Base-by-base conservation (phyloP, 2,797 vertebrate genomes). In the Falco cherrug region DNA sequence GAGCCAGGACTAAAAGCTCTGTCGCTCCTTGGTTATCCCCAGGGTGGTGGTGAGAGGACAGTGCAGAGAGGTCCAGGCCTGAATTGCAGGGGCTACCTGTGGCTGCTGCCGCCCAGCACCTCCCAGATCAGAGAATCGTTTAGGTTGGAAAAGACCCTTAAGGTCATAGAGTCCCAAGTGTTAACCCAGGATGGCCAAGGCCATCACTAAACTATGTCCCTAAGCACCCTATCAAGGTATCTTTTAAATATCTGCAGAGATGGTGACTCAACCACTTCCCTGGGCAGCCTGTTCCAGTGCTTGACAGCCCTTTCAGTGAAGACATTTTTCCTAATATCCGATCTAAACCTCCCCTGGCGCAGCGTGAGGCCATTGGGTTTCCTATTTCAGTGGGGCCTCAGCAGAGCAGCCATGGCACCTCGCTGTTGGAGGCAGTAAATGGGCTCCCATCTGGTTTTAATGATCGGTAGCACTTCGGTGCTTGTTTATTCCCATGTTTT, bases 401-500 rank as follows among this genome's bases (percentile, higher is more conserved):
- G 74, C 1, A 0, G 75, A 82, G 89, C 73, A 83, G 91, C 21
- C 10, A 3, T 56, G 77, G 93, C 93, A 93, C 80, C 80, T 97
- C 57, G 0, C 91, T 92, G 93, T 24, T 95, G 88, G 95, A 95
- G 91, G 92, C 93, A 87, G 83, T 96, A 95, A 96, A 95, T 79
- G 93, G 90, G 94, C 94, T 96, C 68, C 89, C 95, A 97, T 97
- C 97, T 96, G 96, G 54, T 89, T 87, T 93, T 96, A 96, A 97
- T 82, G 93, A 96, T 86, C 94, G 88, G 94, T 94, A 96, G 96
- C 93, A 94, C 91, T 95, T 96, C 6, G 24, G 93, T 94, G 96
- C 95, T 95, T 93, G 95, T 94, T 97, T 95, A 95, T 95, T 94
- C 90, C 87, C 56, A 10, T 80, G 94, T 81, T 97, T 97, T 91